Base-by-base conservation (phyloP, 2,888 invertebrate genomes). In the Conchocele bisecta region DNA sequence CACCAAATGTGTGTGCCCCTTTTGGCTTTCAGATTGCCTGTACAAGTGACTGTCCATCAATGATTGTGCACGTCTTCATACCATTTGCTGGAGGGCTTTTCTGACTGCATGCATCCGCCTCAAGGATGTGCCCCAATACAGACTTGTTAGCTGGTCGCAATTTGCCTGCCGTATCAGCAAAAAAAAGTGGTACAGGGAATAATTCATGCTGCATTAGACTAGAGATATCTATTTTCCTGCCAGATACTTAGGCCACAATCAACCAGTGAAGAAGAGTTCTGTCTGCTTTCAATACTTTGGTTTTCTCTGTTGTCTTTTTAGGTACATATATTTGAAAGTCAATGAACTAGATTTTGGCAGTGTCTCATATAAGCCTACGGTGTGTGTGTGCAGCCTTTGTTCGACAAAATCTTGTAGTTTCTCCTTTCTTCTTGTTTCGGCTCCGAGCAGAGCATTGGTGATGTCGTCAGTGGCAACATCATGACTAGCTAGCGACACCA, bases 1-100 rank as follows among this genome's bases (percentile, higher is more conserved):
- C 53, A 11, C 53, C 53, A 37, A 53, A 53, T 35, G 35, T 35
- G 5, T 20, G 24, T 35, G 53, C 53, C 22, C 35, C 53, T n/a
- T 33, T 37, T 24, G 35, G 53, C 37, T 53, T 53, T 4, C 53
- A 33, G 26, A 53, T 53, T 24, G 53, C 53, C 20, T 51, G 51
- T 9, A 29, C 28, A 33, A 51, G 51, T n/a, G 33, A 20, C 33
- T 31, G 20, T 17, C 35, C 53, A 17, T 53, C 53, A 17, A 53
- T n/a, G 15, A 53, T 33, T 7, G 53, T 53, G 20, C 53, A 53
- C 22, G 53, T 53, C 20, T 17, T 17, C 35, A 3, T 35, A 24
- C 15, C 53, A 53, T n/a, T 22, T 22, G 33, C 33, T 7, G 35
- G 53, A 9, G 24, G 5, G 3, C 9, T 51, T 33, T 13, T 13